Evolutionary conservation across 2,888 invertebrate species (phyloP).

Genomic region (Sphaeridia pumilis): DNA sequence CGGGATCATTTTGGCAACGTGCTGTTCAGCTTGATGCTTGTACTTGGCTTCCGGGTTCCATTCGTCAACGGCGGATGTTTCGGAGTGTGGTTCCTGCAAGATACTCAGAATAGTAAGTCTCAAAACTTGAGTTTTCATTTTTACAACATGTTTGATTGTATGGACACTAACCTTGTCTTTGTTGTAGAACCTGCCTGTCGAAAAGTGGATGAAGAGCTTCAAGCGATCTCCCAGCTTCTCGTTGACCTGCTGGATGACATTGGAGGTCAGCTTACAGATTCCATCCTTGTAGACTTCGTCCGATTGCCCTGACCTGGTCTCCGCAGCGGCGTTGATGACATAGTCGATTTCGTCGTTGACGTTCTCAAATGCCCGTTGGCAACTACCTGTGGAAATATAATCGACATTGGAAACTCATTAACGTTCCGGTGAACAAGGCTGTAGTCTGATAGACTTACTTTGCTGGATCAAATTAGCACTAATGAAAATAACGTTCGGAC

Average conservation of each 20-base stretch:
- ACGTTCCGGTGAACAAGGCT: no score
- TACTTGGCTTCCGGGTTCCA: constrained; percentile 75
- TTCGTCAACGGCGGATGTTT: constrained; percentile 62
- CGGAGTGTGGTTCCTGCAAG: constrained; percentile 54
- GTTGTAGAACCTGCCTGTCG: constrained; percentile 67
- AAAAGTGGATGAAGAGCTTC: constrained; percentile 66
- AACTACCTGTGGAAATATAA: constrained; percentile 69
- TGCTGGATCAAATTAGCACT: constrained; percentile 83
- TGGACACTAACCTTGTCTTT: constrained; percentile 61
- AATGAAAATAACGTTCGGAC: constrained; percentile 68
- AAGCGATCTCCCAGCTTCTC: constrained; percentile 46
- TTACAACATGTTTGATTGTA: no score
- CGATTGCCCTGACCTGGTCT: constrained; percentile 76
- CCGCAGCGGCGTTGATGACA: constrained; percentile 82
- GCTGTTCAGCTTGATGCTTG: constrained; percentile 70
- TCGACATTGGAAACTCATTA: no score
- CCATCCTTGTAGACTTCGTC: constrained; percentile 86
- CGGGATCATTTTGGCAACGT: constrained; percentile 55
- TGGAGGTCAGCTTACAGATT: constrained; percentile 65
- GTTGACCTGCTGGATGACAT: constrained; percentile 51
- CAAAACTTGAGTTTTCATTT: no score
- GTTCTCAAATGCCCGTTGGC: constrained; percentile 60
- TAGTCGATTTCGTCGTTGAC: constrained; percentile 53
- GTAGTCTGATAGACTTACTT: no score
- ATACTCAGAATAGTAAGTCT: no score